These are phyloP conservation scores for Hippocampus zosterae DNA, from an alignment of 2,113 vertebrate species.

Conservation along the genomic window DNA sequence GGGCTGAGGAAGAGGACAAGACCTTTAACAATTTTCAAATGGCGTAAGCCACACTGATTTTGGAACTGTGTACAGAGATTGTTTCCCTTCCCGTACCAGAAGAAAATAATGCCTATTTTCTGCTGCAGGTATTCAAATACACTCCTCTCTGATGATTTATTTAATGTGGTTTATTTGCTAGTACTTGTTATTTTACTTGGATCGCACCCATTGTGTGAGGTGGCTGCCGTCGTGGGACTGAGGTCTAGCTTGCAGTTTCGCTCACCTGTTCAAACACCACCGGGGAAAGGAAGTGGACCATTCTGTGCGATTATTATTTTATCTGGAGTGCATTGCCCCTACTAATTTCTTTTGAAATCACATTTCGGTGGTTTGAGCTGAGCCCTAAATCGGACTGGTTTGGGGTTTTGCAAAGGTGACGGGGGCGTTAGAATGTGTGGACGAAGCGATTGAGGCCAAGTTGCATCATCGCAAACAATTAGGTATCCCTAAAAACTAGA, in stretches of 20 bases:
- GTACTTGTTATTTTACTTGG: slow-evolving; percentile 64
- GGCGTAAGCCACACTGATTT: slow-evolving; percentile 27
- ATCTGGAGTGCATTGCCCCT: slow-evolving; percentile 18
- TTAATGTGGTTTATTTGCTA: slow-evolving; percentile 51
- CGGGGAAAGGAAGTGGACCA: slow-evolving; percentile 63
- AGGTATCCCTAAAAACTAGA: not conserved
- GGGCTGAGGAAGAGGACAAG: slow-evolving; percentile 42
- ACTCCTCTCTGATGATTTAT: slow-evolving; percentile 42
- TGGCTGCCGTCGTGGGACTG: slow-evolving; percentile 52
- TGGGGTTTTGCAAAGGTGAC: slow-evolving; percentile 18
- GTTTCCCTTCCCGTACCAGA: slow-evolving; percentile 49
- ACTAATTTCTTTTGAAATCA: slow-evolving; percentile 59
- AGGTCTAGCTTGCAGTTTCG: slow-evolving; percentile 71
- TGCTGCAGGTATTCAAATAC: slow-evolving; percentile 12
- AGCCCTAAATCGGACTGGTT: slow-evolving; percentile 27
- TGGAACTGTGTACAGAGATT: slow-evolving; percentile 13
- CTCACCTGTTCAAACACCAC: slow-evolving; percentile 76
- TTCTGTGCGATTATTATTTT: slow-evolving; percentile 56
- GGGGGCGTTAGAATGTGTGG: slow-evolving; percentile 5
- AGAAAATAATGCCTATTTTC: slow-evolving; percentile 13
- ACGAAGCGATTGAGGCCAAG: slow-evolving; percentile 26
- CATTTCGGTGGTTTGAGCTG: slow-evolving; percentile 44
- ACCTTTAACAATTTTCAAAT: slow-evolving; percentile 47
- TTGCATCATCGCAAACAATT: slow-evolving; percentile 33
- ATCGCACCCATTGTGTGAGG: slow-evolving; percentile 44